phyloP scores from a whole-genome alignment of 64 coral and sea anemone genomes.

The Stylophora pistillata region DNA sequence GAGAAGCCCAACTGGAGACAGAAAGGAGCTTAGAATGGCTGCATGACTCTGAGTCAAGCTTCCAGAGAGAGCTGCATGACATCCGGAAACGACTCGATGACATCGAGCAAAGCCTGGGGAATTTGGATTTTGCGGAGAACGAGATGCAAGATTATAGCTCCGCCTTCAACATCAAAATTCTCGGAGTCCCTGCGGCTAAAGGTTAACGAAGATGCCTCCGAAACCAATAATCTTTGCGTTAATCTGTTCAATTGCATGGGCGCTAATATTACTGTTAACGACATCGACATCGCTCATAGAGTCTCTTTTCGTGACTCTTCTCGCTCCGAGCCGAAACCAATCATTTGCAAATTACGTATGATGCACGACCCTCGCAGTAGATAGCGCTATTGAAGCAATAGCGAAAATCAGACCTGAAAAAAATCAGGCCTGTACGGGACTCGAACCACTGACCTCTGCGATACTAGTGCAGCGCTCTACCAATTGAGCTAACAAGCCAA shows the following conservation, averaged over 20 bases:
- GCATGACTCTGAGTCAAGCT: conserved; percentile 5
- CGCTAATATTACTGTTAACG: not conserved
- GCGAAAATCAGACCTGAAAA: too few species aligned
- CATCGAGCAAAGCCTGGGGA: not conserved
- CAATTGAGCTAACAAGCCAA: too few species aligned
- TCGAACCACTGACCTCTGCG: too few species aligned
- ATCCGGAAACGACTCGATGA: conserved; percentile 7
- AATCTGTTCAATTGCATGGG: conserved; percentile 1
- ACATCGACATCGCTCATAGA: conserved; percentile 31
- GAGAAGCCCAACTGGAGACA: not conserved
- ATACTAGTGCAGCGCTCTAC: too few species aligned
- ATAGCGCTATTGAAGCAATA: too few species aligned
- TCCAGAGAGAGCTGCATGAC: not conserved
- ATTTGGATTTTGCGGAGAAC: not conserved
- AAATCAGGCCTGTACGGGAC: too few species aligned
- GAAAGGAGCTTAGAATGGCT: conserved; percentile 9
- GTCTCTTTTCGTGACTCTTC: conserved; percentile 48
- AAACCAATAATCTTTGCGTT: too few species aligned
- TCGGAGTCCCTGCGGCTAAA: conserved; percentile 5
- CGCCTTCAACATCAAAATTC: not conserved
- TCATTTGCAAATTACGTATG: conserved; percentile 53
- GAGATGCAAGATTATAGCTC: conserved; percentile 15
- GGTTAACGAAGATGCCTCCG: conserved; percentile 12
- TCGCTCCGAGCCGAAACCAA: conserved; percentile 24
- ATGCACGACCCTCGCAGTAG: too few species aligned